A percentile compares a stretch with the other conserved stretches of the same genome.
Evolutionary conservation across 2,797 vertebrate species (phyloP).

Genomic region (Betta splendens): DNA sequence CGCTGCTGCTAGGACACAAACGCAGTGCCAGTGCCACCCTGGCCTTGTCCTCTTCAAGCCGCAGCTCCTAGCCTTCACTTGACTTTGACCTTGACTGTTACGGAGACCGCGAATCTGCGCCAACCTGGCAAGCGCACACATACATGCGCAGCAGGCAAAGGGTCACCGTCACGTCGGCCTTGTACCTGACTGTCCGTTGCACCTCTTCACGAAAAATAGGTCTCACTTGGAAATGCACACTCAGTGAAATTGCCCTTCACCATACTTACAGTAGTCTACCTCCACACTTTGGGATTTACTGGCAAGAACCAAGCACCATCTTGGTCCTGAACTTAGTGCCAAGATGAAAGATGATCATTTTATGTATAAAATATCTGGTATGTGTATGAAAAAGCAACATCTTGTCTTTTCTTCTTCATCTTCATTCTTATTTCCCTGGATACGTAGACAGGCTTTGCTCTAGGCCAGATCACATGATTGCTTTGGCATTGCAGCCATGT

Average conservation of each 20-base stretch:
- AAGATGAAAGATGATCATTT: slow-evolving; percentile 25
- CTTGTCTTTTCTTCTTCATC: slow-evolving; percentile 25
- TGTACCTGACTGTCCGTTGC: slow-evolving; percentile 29
- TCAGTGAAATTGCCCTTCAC: not conserved
- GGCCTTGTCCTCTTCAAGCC: slow-evolving; percentile 49
- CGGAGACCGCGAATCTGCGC: slow-evolving; percentile 42
- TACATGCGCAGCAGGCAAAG: slow-evolving; percentile 39
- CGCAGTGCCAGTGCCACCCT: slow-evolving; percentile 51
- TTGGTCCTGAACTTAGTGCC: not conserved
- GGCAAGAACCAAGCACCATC: not conserved
- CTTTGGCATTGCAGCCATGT: slow-evolving; percentile 53
- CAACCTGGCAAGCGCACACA: slow-evolving; percentile 56
- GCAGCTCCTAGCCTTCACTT: slow-evolving; percentile 55
- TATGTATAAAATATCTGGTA: slow-evolving; percentile 16
- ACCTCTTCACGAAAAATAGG: slow-evolving; percentile 10
- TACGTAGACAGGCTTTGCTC: slow-evolving; percentile 27
- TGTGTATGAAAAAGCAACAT: slow-evolving; percentile 22
- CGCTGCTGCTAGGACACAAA: slow-evolving; percentile 43
- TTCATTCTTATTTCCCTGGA: slow-evolving; percentile 51
- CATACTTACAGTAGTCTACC: not conserved
- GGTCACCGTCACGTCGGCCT: slow-evolving; percentile 53
- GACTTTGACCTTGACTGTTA: slow-evolving; percentile 63
- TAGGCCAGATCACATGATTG: slow-evolving; percentile 62
- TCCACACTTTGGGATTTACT: not conserved
- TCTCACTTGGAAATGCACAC: not conserved